Base-by-base conservation (phyloP, 2,113 vertebrate species). In the Progne subis region DNA sequence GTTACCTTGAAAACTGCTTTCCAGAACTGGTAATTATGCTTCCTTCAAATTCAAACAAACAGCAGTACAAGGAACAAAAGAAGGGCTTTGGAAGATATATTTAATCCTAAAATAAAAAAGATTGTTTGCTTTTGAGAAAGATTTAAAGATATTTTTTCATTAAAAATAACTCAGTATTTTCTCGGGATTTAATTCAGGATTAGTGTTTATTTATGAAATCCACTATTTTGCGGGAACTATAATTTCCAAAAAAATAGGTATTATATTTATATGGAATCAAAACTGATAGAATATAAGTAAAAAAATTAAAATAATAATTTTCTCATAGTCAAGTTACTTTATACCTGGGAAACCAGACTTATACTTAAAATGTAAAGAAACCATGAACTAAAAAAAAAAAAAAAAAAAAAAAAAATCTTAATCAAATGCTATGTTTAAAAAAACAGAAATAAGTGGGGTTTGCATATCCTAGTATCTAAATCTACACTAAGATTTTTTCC, bases 151-250 rank as follows among this genome's bases (percentile, higher is more conserved):
- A 13, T 55, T 75, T 43, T 86, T 71, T 87, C 43, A 41, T 78
- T 78, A 78, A 72, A 87, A 79, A 68, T 52, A 87, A 69, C 8
- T 44, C 53, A 31, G 9, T 32, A 59, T 92, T 76, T 79, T 55
- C 26, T 64, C 24, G 7, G 26, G 34, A 52, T 89, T 92, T 79
- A 76, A 85, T 69, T 64, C 72, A 56, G 23, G 24, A 91, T 92
- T 87, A 93, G 25, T 41, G 43, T 18, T 78, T 92, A 32, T 68
- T 83, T 88, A 53, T 90, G 31, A 85, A 84, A 89, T 67, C 11
- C 5, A 25, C 12, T 65, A 12, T 68, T 72, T 82, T 49, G 9
- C 41, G 75, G 12, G 18, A 84, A 82, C 8, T 8, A 14, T 9
- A 14, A 20, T 91, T 88, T 83, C 31, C 23, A 26, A 29, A 11